Evolutionary conservation across 2,888 invertebrate genomes (phyloP), one percentile per base, ranked within the genome.

Genomic region (Scaptomyza polygonia): DNA sequence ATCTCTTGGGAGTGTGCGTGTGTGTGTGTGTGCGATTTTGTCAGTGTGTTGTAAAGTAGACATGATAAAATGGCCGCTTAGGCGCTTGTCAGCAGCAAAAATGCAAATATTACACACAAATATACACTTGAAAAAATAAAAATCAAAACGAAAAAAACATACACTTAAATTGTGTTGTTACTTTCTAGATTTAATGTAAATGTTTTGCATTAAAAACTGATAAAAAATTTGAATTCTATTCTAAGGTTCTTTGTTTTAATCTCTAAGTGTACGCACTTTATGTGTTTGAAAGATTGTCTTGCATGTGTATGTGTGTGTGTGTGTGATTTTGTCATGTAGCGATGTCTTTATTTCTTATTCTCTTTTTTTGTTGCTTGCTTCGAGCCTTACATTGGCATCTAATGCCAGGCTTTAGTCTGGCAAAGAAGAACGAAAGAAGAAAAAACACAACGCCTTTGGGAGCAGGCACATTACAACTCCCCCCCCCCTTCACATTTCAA

Each of bases 51-150:
- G 67, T 53, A 75, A 75, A 87, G 86, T 67, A 82, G 86, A 82
- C 83, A 76, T 79, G 87, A 85, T 87, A 82, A 87, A 82, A 85
- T 87, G 88, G 77, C 69, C 79, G 86, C 79, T 82, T 82, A 86
- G 85, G 84, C 81, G 58, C 75, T 84, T 84, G 81, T 81, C 84
- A 84, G 56, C 68, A 65, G 40, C 58, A 43, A 62, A 58, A 79
- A 76, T 67, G 77, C 76, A 75, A 76, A 76, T 79, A 67, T 45
- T 57, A 48, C 44, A 43, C n/a, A 51, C 3, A 67, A 18, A 47
- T 40, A 49, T 39, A 43, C 16, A 45, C 32, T 32, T 8, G 40
- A 3, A 14, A 14, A 14, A 36, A 36, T n/a, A n/a, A 32, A 12
- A 32, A 21, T 0, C 21, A 1, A 21, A 21, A 0, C 21, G 32